Percentiles rank a stretch among this genome's conserved stretches.
Conservation (phyloP, 2,797 vertebrate species). For the Peromyscus nudipes region DNA sequence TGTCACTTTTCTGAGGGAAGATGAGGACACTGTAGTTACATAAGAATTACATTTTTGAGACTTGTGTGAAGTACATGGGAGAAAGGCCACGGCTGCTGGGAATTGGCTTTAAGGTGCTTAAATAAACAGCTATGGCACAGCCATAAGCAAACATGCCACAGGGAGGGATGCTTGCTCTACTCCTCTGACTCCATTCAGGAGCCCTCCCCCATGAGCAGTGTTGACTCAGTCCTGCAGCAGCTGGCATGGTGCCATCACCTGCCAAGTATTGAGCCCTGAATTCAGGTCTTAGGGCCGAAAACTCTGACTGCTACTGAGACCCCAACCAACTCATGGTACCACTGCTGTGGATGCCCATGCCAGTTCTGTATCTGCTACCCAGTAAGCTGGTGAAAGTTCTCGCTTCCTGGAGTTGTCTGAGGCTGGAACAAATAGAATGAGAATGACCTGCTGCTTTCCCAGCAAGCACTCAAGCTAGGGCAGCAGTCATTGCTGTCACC, state of each 20-base stretch:
- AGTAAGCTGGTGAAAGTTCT: background rate
- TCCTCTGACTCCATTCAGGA: background rate
- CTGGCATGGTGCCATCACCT: background rate
- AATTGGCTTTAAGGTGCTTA: slow-evolving; percentile 9
- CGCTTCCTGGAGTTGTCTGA: background rate
- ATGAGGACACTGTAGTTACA: background rate
- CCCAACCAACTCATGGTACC: background rate
- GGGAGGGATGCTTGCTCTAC: background rate
- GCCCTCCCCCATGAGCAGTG: background rate
- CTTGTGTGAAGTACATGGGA: background rate
- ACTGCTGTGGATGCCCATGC: background rate
- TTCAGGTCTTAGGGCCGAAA: background rate
- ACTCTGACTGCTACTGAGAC: background rate
- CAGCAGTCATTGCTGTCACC: background rate
- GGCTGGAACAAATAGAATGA: background rate
- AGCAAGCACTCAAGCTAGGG: background rate
- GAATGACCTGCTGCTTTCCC: background rate
- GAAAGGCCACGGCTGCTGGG: background rate
- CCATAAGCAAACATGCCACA: background rate
- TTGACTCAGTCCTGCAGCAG: background rate
- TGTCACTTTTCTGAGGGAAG: slow-evolving; percentile 23
- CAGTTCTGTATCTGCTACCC: slow-evolving; percentile 40
- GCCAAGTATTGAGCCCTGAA: background rate
- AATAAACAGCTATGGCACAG: background rate
- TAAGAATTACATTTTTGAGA: background rate